These are phyloP conservation scores for Pseudococcus viburni DNA, from an alignment of 2,888 invertebrate genomes.

Conservation along the genomic window DNA sequence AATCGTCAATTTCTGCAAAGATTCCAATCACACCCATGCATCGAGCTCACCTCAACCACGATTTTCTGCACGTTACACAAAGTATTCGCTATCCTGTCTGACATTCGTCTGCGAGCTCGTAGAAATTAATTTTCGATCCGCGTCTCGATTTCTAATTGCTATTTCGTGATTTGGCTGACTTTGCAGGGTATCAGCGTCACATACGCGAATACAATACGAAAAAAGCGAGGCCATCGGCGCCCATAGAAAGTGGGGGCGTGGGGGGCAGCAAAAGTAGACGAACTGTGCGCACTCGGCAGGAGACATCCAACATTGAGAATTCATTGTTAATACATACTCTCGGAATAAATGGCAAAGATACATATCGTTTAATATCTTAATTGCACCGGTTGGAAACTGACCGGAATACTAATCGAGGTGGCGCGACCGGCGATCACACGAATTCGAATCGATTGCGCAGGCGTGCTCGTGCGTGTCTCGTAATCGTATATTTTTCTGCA, in stretches of 20 bases:
- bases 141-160: slow-evolving; percentile 24
- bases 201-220: background rate
- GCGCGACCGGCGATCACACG: background rate
- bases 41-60: too few species aligned
- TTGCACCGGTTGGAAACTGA: background rate
- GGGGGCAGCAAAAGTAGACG: background rate
- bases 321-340: slow-evolving; percentile 17
- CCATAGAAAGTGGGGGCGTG: background rate
- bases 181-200: background rate
- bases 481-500: too few species aligned
- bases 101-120: background rate
- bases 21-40: too few species aligned
- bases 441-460: background rate
- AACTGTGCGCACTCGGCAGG: slow-evolving; percentile 1
- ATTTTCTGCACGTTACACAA: background rate
- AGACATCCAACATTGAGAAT: slow-evolving; percentile 26
- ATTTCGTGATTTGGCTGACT: slow-evolving; percentile 17
- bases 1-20: too few species aligned
- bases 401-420: slow-evolving; percentile 5
- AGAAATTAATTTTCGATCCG: slow-evolving; percentile 62
- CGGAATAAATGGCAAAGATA: background rate
- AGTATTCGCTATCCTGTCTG: background rate
- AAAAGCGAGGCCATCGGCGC: background rate
- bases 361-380: slow-evolving; percentile 16
- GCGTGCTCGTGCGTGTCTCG: too few species aligned